Percentiles rank a stretch among this genome's conserved stretches.
phyloP scores from a whole-genome alignment of 1,140 invertebrate species.

The Dolichoris vasculosae region DNA sequence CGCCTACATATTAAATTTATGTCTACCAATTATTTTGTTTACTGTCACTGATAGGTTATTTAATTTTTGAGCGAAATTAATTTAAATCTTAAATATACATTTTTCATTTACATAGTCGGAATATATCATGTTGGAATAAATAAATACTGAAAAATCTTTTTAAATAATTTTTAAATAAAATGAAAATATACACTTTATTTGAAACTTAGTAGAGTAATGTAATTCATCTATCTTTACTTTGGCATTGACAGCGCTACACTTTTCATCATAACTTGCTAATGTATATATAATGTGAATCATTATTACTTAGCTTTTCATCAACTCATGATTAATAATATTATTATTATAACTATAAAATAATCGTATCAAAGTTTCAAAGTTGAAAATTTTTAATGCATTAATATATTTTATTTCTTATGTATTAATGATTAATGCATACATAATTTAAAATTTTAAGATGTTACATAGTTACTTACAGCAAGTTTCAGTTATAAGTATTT shows the following conservation, averaged over 20 bases:
- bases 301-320: constrained; percentile 15
- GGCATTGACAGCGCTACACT: constrained; percentile 34
- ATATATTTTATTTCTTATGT: not conserved
- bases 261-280: constrained; percentile 42
- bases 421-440: not conserved
- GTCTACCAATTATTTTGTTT: constrained; percentile 7
- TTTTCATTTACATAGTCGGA: no score
- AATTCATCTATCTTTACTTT: constrained; percentile 33
- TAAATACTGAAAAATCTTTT: no score
- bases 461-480: no score
- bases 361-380: not conserved
- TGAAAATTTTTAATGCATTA: not conserved
- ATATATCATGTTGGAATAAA: no score
- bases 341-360: not conserved
- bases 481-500: no score
- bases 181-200: no score
- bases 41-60: not conserved
- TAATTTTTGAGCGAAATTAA: not conserved
- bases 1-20: not conserved
- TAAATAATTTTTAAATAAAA: no score
- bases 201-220: not conserved
- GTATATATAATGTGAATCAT: constrained; percentile 30
- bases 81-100: not conserved
- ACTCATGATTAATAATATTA: constrained; percentile 39
- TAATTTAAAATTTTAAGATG: no score